Evolutionary conservation across 2,113 vertebrate species (phyloP).

Genomic region (Nycticryphes semicollaris): DNA sequence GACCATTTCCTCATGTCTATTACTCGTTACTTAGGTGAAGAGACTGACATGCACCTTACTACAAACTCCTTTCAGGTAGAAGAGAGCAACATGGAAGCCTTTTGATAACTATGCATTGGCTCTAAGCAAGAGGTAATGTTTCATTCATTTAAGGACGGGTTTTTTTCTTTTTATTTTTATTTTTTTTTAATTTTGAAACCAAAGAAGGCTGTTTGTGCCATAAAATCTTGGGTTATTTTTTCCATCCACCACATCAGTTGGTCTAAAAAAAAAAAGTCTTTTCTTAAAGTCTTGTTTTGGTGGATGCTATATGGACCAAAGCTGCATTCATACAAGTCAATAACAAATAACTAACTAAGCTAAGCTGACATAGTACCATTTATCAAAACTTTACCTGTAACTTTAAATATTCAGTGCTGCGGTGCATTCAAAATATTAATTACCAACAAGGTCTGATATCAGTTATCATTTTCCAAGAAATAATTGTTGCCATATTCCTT

Average conservation of each 20-base stretch:
- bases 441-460: neutral
- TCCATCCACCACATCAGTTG: neutral
- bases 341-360: neutral
- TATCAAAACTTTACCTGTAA: neutral
- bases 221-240: neutral
- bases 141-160: neutral
- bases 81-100: neutral
- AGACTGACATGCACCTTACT: neutral
- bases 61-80: neutral
- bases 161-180: too few species aligned
- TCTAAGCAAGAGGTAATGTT: neutral
- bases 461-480: neutral
- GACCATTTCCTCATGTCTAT: neutral
- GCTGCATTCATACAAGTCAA: neutral
- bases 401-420: neutral
- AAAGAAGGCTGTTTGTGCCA: neutral
- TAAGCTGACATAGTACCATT: neutral
- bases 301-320: neutral
- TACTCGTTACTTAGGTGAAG: neutral
- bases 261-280: neutral
- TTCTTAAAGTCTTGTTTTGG: neutral
- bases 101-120: neutral
- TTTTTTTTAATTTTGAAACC: neutral
- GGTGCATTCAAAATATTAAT: neutral
- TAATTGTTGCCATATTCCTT: neutral